phyloP scores from a whole-genome alignment of 53 echinoderm and acorn worm species.

The Luidia sarsii region DNA sequence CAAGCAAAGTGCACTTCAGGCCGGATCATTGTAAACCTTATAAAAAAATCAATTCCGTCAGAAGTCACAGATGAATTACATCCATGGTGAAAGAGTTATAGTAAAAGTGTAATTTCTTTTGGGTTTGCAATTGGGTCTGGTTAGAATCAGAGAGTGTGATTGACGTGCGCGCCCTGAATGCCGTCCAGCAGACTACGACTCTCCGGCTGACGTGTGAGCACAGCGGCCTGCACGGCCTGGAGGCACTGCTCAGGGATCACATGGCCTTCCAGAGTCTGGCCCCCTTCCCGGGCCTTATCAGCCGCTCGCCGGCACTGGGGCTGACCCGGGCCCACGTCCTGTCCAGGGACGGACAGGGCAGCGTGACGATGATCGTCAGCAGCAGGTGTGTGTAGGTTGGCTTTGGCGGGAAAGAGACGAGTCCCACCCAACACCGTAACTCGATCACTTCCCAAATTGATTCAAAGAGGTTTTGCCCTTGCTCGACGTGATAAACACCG shows the following conservation, averaged over 20 bases:
- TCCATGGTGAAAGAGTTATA: too few species aligned
- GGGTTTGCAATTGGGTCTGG: too few species aligned
- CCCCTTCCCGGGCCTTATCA: slow-evolving; percentile 7
- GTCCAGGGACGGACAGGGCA: background rate
- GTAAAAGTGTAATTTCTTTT: too few species aligned
- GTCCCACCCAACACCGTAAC: too few species aligned
- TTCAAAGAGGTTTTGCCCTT: too few species aligned
- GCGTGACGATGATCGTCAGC: slow-evolving; percentile 4
- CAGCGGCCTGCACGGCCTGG: slow-evolving; percentile 43
- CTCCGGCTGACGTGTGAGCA: slow-evolving; percentile 25
- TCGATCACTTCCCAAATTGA: too few species aligned
- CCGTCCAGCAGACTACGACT: slow-evolving; percentile 36
- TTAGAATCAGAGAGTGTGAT: background rate
- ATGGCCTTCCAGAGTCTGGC: slow-evolving; percentile 18
- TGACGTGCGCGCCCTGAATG: slow-evolving; percentile 39
- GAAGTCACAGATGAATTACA: too few species aligned
- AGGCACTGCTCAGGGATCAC: background rate
- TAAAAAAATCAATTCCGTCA: too few species aligned
- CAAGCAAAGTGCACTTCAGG: too few species aligned
- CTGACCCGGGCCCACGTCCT: slow-evolving; percentile 17
- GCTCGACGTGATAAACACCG: too few species aligned
- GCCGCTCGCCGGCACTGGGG: background rate
- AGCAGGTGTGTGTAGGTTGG: slow-evolving; percentile 49
- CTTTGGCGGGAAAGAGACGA: too few species aligned
- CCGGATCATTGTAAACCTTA: too few species aligned